Evolutionary conservation across 2,797 vertebrate species (phyloP), one percentile per base, ranked within the genome.

Genomic region (Chloroceryle amazona): DNA sequence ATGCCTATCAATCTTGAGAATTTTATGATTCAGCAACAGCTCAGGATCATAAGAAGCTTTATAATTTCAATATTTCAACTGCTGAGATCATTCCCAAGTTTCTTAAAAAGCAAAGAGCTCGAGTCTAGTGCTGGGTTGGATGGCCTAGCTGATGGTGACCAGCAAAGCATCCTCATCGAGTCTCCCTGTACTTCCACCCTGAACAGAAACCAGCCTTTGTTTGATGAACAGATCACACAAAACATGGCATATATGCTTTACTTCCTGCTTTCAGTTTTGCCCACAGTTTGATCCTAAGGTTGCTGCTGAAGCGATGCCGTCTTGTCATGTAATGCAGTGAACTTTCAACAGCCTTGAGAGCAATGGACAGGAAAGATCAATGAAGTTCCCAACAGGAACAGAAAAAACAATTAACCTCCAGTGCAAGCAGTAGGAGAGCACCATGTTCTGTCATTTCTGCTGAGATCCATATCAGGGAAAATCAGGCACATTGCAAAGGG

Each of bases 401-500:
- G 19, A 79, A 66, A 85, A 88, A 42, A 10, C 31, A 44, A 83
- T 65, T 39, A 83, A 83, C 17, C 28, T 58, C 14, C 39, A 54
- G 42, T 3, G 3, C 0, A 4, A 41, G 51, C 3, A 55, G 22
- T 0, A 55, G 46, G 14, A 80, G 16, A 72, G 16, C 11, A 28
- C 22, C 16, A 13, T 6, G 41, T 72, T 26, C 55, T 81, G 19
- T 15, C 28, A 18, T 14, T 84, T 49, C 29, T 39, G 62, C 54
- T 8, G 19, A 63, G 29, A 49, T 47, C 60, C 1, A 0, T 6
- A 26, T 33, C 20, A 10, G 25, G 33, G 65, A 76, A 71, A 93
- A 73, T 9, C 9, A 10, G 0, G 10, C 21, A 31, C 6, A 7
- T 0, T 60, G 60, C 37, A 35, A 83, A 72, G 35, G 29, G 9